Evolutionary conservation across 2,113 vertebrate species (phyloP), one percentile per base, ranked within the genome.

Genomic region (Myiopsitta monachus): DNA sequence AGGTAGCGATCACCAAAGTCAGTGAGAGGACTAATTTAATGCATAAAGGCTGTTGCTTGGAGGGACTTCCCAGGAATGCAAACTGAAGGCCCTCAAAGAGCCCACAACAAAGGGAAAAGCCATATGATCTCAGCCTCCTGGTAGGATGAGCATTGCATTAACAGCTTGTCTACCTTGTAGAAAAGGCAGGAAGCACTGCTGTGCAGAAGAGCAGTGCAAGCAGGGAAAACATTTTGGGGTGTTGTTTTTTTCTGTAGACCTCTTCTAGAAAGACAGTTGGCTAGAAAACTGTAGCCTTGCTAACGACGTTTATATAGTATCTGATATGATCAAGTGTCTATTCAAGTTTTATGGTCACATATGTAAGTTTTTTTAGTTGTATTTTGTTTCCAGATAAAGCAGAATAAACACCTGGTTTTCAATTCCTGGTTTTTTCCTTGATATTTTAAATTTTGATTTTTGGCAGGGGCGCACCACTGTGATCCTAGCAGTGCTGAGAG

Each of bases 21-120:
- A 51, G 82, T 2, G 10, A 75, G 86, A 73, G 81, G 90, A 95
- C 96, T 97, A 93, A 95, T 87, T 86, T 83, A 66, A 85, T 59
- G 66, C 84, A 24, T 8, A n/a, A 54, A 57, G 88, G 83, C 80
- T 78, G 89, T 86, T 89, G 92, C 96, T 98, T 86, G 88, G 96
- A 95, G 68, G 69, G 44, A 95, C 91, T 90, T 97, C 94, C 83
- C 18, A 91, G 89, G 95, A 95, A 97, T 51, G 88, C 47, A 52
- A 81, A 91, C 62, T 33, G 2, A 86, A 87, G 55, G 77, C 72
- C 39, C 80, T 85, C 83, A 87, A 95, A 97, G 86, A 87, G 54
- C 44, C 92, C 92, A 82, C 92, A 97, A 94, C 90, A 95, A 97
- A 97, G 89, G 74, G 81, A 82, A 85, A 86, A 93, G 88, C 81